Evolutionary conservation across 1,140 invertebrate genomes (phyloP).

Genomic region (Euwallacea fornicatus): DNA sequence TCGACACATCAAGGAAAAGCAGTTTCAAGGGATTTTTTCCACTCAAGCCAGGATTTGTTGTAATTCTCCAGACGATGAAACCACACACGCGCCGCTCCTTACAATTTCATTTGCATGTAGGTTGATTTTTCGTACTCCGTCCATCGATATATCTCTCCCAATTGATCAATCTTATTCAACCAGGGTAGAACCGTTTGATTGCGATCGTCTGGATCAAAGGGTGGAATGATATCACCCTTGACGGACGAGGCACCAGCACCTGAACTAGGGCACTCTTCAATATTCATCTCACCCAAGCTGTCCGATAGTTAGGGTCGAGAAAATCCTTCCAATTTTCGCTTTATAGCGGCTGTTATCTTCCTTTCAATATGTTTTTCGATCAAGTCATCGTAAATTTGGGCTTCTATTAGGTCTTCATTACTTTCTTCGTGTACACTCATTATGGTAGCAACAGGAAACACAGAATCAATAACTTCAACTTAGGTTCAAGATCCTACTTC

Average conservation of each 20-base stretch:
- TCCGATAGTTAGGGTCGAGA: no score
- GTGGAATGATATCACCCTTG: constrained; percentile 5
- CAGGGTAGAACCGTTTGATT: not conserved
- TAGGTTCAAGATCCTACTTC: not conserved
- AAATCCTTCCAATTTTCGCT: not conserved
- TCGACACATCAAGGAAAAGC: constrained; percentile 10
- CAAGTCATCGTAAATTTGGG: not conserved
- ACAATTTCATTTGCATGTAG: constrained; percentile 7
- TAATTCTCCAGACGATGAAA: constrained; percentile 10
- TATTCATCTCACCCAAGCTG: no score
- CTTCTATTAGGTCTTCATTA: not conserved
- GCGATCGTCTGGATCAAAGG: no score
- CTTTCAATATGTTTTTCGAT: constrained; percentile 3
- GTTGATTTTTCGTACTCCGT: constrained; percentile 13
- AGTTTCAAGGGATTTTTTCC: not conserved
- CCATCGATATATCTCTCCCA: not conserved
- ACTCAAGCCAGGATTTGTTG: constrained; percentile 9
- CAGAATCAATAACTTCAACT: not conserved
- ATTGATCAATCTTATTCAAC: constrained; percentile 14
- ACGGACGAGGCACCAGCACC: no score
- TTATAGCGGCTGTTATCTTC: not conserved
- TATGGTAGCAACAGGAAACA: not conserved
- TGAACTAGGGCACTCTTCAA: no score
- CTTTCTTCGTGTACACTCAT: constrained; percentile 6
- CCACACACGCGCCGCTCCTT: not conserved